These are phyloP conservation scores for Automeris io DNA, from an alignment of 2,888 invertebrate species.

Conservation along the genomic window DNA sequence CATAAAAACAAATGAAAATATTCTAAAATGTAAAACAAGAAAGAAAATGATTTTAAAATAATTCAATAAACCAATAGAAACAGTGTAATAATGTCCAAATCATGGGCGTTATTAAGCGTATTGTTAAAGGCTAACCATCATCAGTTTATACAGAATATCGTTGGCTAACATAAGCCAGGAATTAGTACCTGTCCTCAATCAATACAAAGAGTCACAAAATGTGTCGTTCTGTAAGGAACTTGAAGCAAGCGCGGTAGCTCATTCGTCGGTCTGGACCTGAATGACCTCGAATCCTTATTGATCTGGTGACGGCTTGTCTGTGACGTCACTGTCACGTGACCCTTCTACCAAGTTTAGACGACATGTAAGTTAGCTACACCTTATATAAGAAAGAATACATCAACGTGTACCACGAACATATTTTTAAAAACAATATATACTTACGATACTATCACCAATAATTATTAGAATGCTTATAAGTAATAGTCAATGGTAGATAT, in stretches of 20 bases:
- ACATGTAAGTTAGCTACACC: slow-evolving; percentile 2
- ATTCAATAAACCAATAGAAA: too few species aligned
- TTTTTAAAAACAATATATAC: slow-evolving; percentile 29
- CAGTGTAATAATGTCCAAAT: too few species aligned
- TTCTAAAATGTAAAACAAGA: too few species aligned
- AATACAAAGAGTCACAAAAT: not conserved
- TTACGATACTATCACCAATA: too few species aligned
- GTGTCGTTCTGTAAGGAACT: not conserved
- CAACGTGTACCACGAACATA: slow-evolving; percentile 5
- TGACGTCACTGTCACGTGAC: slow-evolving; percentile 53
- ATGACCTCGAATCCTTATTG: slow-evolving; percentile 68
- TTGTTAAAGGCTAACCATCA: too few species aligned
- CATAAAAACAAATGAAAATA: too few species aligned
- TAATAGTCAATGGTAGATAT: too few species aligned
- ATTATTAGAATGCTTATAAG: too few species aligned
- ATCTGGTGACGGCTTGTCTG: slow-evolving; percentile 56
- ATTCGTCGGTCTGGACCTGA: slow-evolving; percentile 25
- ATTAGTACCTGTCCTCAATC: not conserved
- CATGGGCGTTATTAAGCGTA: too few species aligned
- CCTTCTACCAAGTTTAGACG: slow-evolving; percentile 22
- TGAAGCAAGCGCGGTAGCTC: slow-evolving; percentile 8
- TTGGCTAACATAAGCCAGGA: too few species aligned
- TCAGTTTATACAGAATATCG: too few species aligned
- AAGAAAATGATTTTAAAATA: too few species aligned
- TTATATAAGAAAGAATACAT: slow-evolving; percentile 1